These are phyloP conservation scores for Amphiura filiformis DNA, from an alignment of 35 echinoderm and acorn worm species.

Conservation along the genomic window DNA sequence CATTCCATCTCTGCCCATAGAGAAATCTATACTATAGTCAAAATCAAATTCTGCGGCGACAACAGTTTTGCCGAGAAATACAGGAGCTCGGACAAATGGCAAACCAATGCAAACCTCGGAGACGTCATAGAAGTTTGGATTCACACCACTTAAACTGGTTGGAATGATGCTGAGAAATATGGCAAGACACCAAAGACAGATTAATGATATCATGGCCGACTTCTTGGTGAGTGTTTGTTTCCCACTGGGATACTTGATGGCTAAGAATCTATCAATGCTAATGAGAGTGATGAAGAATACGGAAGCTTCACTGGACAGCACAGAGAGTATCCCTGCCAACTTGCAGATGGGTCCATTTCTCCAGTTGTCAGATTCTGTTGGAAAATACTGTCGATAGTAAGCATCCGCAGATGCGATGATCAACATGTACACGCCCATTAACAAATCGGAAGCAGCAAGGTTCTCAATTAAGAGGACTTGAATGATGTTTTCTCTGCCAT, in stretches of 20 bases:
- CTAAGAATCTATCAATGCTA: slow-evolving; percentile 46
- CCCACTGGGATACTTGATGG: too few species aligned
- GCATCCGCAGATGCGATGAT: neutral
- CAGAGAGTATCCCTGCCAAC: slow-evolving; percentile 28
- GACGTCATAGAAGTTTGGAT: slow-evolving; percentile 20
- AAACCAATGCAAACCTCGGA: slow-evolving; percentile 48
- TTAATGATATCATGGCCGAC: neutral
- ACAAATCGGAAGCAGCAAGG: neutral
- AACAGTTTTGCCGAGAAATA: slow-evolving; percentile 18
- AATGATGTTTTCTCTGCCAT: neutral
- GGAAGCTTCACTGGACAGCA: slow-evolving; percentile 42
- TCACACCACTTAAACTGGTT: neutral
- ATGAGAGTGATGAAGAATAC: slow-evolving; percentile 54
- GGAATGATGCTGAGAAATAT: slow-evolving; percentile 21
- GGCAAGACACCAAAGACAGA: slow-evolving; percentile 19
- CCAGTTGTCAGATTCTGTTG: slow-evolving; percentile 8
- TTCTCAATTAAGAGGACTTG: neutral
- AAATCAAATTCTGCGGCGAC: neutral
- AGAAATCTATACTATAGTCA: neutral
- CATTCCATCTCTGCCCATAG: neutral
- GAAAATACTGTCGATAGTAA: neutral
- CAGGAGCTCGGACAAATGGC: slow-evolving; percentile 38
- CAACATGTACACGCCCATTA: neutral
- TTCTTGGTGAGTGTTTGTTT: neutral
- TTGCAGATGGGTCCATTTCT: slow-evolving; percentile 23